Evolutionary conservation across 2,888 invertebrate species (phyloP), one percentile per base, ranked within the genome.

Genomic region (Melanophora roralis): DNA sequence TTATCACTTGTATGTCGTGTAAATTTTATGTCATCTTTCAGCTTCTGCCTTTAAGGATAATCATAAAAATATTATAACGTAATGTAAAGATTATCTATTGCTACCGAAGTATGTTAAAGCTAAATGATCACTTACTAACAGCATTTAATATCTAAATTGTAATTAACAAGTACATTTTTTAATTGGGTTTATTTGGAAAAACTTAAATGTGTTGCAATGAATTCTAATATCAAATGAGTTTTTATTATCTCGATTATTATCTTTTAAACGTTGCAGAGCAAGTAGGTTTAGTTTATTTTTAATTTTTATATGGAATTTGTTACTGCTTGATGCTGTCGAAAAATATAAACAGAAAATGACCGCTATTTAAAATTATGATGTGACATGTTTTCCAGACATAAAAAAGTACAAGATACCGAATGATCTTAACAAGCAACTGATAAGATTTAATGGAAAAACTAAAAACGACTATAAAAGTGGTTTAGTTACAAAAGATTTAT

Each of bases 21-120:
- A 80, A 80, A 72, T 80, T 80, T 68, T 45, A 72, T 72, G 67
- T 64, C 62, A 72, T 68, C 40, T 76, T 72, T 45, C 21, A 64
- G 80, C 80, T 80, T 76, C 75, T 80, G 80, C 75, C 53, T 65
- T 49, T 60, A 64, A 72, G 75, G 75, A 80, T 72, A 75, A 75
- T 51, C 67, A 60, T 43, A 47, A 60, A 67, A 47, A 40, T 34
- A 27, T 5, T 27, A 5, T 27, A 16, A 43, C 6, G 8, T 14
- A 43, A 43, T 43, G 43, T 43, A 14, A 7, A 16, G 1, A 43
- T 43, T 43, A 6, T 43, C 16, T 14, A 14, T 43, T 43, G 9
- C 2, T 9, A 36, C 36, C 11, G 8, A 27, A 38, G 11, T 21
- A 40, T 6, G 0, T 4, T 23, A 23, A n/a, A 43, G 51, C 9